phyloP scores from a whole-genome alignment of 2,888 invertebrate species.

The Yponomeuta cagnagella region DNA sequence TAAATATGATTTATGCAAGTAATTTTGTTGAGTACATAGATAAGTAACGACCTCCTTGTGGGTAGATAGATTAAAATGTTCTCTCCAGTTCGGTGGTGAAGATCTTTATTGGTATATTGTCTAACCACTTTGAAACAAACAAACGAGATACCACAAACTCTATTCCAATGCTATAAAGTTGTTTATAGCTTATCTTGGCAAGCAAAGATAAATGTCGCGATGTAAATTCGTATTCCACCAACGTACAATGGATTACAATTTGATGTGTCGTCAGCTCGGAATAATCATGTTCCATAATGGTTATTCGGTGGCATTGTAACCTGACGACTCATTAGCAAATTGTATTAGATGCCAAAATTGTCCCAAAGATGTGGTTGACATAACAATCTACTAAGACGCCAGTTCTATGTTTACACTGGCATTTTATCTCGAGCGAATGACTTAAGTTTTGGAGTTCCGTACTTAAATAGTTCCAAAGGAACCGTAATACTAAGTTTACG shows the following conservation, averaged over 20 bases:
- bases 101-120: slow-evolving; percentile 42
- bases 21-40: slow-evolving; percentile 73
- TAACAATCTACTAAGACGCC: neutral
- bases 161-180: neutral
- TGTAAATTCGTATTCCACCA: neutral
- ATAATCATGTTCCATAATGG: neutral
- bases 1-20: slow-evolving; percentile 75
- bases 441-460: no score
- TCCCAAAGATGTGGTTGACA: neutral
- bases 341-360: neutral
- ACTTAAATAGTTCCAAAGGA: no score
- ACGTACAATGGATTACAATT: neutral
- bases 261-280: neutral
- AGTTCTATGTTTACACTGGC: no score
- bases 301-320: neutral
- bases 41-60: slow-evolving; percentile 55
- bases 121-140: neutral
- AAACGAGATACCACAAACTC: neutral
- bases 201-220: neutral
- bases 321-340: neutral
- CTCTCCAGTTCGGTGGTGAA: slow-evolving; percentile 30
- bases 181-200: neutral
- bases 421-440: no score
- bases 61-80: slow-evolving; percentile 68
- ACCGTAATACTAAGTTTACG: no score